phyloP scores from a whole-genome alignment of 2,888 invertebrate genomes.

The Cybosia mesomella region DNA sequence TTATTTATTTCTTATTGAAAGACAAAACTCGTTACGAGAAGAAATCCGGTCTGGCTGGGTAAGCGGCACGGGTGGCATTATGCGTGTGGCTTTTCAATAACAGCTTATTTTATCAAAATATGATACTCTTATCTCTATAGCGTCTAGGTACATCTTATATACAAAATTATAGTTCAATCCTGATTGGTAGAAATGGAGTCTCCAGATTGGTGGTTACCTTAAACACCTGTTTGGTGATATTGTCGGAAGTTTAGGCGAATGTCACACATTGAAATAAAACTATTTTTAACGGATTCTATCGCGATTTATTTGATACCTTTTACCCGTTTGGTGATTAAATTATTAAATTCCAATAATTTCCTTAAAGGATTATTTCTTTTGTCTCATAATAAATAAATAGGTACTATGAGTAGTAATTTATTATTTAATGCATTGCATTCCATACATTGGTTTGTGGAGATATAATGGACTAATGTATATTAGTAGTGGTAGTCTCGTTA shows the following conservation, averaged over 20 bases:
- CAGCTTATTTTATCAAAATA: neutral
- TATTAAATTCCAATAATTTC: neutral
- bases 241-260: too few species aligned
- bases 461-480: neutral
- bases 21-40: neutral
- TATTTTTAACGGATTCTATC: too few species aligned
- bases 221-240: too few species aligned
- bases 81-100: slow-evolving; percentile 2
- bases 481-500: neutral
- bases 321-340: too few species aligned
- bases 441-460: neutral
- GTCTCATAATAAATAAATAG: neutral
- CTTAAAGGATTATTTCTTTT: neutral
- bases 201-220: neutral
- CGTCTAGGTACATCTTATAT: neutral
- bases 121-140: neutral
- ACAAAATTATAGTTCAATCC: neutral
- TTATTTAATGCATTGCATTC: neutral
- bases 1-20: neutral
- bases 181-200: neutral
- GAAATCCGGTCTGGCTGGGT: neutral
- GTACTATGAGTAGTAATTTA: neutral
- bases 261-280: too few species aligned
- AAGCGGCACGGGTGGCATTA: neutral
- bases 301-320: too few species aligned